Conservation (phyloP, 92 coral and sea anemone species). For the Blastomussa wellsi region DNA sequence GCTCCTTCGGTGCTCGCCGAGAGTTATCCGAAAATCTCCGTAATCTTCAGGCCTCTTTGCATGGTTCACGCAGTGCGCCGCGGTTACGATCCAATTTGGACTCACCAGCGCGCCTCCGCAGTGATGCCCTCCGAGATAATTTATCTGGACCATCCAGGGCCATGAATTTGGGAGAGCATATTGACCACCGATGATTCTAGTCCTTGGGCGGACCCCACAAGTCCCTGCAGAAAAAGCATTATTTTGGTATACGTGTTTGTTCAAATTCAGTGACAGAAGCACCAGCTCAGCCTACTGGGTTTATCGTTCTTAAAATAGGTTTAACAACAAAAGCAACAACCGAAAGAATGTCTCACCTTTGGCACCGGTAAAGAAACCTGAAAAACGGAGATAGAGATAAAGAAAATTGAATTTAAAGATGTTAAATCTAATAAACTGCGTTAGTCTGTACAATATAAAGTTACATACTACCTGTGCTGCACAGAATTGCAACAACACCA, state of each 20-base stretch:
- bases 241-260: not conserved
- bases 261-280: not conserved
- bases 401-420: too few relatives aligned
- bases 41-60: slow-evolving; percentile 53
- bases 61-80: slow-evolving; percentile 75
- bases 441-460: too few relatives aligned
- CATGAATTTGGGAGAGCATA: slow-evolving; percentile 72
- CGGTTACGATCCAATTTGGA: slow-evolving; percentile 79
- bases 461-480: slow-evolving; percentile 1
- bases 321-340: not conserved
- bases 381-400: not conserved
- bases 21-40: slow-evolving; percentile 45
- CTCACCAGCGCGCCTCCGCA: slow-evolving; percentile 80
- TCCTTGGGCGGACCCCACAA: slow-evolving; percentile 61
- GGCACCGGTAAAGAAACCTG: not conserved
- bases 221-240: not conserved
- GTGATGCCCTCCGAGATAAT: slow-evolving; percentile 60
- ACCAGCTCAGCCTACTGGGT: too few relatives aligned
- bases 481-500: not conserved
- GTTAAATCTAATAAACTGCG: too few relatives aligned
- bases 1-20: slow-evolving; percentile 75
- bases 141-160: slow-evolving; percentile 88
- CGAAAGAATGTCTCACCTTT: not conserved
- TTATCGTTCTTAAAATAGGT: not conserved
- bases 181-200: slow-evolving; percentile 69